Percentiles rank a stretch among this genome's conserved stretches.
Evolutionary conservation across 2,888 invertebrate species (phyloP).

Genomic region (Scaptomyza reducta): DNA sequence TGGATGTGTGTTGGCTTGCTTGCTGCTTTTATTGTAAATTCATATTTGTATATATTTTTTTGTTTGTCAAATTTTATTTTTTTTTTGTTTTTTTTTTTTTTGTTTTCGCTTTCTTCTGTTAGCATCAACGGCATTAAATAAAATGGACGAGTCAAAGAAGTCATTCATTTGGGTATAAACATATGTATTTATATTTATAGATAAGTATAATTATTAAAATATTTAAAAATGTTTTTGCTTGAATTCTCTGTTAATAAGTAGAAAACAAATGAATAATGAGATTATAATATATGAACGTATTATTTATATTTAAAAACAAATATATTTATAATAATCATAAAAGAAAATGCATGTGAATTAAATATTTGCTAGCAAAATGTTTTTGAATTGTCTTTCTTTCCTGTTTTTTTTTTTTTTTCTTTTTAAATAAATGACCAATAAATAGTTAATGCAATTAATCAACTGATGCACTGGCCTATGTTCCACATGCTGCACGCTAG

Average conservation of each 20-base stretch:
- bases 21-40: constrained; percentile 55
- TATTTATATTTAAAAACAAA: constrained; percentile 17
- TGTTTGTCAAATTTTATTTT: constrained; percentile 33
- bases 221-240: constrained; percentile 54
- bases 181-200: constrained; percentile 66
- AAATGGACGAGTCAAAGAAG: constrained; percentile 85
- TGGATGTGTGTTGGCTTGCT: constrained; percentile 56
- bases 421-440: constrained; percentile 2
- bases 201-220: constrained; percentile 48
- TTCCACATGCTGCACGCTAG: constrained; percentile 60
- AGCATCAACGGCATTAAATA: constrained; percentile 83
- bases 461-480: constrained; percentile 57
- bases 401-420: not conserved
- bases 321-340: constrained; percentile 16
- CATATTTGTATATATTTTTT: constrained; percentile 42
- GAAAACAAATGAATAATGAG: constrained; percentile 37
- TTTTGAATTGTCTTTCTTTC: not conserved
- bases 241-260: constrained; percentile 33
- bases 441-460: constrained; percentile 21
- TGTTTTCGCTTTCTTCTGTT: constrained; percentile 77
- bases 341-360: constrained; percentile 34
- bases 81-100: constrained; percentile 50
- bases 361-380: constrained; percentile 24
- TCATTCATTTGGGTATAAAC: constrained; percentile 80
- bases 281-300: constrained; percentile 15